Evolutionary conservation across 2,113 vertebrate species (phyloP).

Genomic region (Perca flavescens): DNA sequence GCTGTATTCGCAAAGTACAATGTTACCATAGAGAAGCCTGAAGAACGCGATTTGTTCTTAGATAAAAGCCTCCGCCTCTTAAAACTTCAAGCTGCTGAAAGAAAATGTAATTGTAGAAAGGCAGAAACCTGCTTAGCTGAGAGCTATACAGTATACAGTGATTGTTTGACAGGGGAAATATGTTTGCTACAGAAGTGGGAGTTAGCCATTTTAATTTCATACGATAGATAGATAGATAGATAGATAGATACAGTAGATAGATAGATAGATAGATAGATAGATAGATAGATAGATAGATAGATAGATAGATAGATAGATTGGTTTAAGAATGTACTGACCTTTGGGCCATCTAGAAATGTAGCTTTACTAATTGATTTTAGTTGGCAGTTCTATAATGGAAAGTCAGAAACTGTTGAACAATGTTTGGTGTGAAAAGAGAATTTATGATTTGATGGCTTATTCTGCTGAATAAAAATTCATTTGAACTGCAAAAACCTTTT

Average conservation of each 20-base stretch:
- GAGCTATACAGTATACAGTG: background rate
- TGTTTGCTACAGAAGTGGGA: background rate
- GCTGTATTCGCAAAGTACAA: background rate
- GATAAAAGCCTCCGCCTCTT: background rate
- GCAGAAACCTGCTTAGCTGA: background rate
- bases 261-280: background rate
- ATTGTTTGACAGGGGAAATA: background rate
- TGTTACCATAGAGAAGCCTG: background rate
- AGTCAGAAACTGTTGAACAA: background rate
- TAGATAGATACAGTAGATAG: background rate
- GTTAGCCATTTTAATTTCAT: background rate
- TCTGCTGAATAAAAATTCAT: background rate
- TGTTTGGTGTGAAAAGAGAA: background rate
- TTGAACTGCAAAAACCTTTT: background rate
- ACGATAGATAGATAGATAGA: no score
- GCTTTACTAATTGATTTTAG: background rate
- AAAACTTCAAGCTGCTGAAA: constrained; percentile 14
- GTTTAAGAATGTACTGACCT: background rate
- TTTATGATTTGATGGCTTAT: background rate
- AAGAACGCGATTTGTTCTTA: background rate
- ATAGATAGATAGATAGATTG: background rate
- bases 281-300: background rate
- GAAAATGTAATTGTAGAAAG: background rate
- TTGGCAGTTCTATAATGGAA: background rate
- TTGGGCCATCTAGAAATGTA: background rate